Evolutionary conservation across 2,888 invertebrate species (phyloP).

Genomic region (Hirtodrosophila cameraria): DNA sequence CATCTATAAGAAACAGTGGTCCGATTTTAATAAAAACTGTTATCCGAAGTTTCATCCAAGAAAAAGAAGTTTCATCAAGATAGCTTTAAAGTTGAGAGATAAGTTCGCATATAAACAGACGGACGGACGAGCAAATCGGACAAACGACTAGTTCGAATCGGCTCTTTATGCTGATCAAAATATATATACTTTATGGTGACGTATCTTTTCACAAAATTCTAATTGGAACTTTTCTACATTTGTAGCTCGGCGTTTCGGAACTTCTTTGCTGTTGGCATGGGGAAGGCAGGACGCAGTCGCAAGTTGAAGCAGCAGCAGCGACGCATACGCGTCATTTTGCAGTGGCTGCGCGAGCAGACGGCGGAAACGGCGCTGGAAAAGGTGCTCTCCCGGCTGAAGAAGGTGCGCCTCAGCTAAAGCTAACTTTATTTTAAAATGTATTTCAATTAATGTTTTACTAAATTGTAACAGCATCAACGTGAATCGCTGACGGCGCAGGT

Average conservation of each 20-base stretch:
- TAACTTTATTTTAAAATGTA: neutral
- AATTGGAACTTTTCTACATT: neutral
- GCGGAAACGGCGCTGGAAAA: constrained; percentile 88
- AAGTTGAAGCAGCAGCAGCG: constrained; percentile 87
- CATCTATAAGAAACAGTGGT: no score
- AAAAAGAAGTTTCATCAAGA: no score
- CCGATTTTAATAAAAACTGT: no score
- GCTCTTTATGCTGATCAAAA: no score
- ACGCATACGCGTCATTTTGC: constrained; percentile 88
- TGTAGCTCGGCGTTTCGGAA: constrained; percentile 86
- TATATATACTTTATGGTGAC: no score
- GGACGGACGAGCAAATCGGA: no score
- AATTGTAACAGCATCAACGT: constrained; percentile 83
- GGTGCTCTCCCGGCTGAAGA: constrained; percentile 87
- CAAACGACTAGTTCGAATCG: no score
- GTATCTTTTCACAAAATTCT: no score
- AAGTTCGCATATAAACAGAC: no score
- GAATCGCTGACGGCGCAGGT: constrained; percentile 86
- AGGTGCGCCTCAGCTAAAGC: constrained; percentile 60
- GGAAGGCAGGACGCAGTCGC: constrained; percentile 75
- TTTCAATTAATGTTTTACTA: neutral
- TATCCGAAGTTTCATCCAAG: no score
- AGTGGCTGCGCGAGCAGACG: constrained; percentile 90
- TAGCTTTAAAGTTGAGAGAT: no score
- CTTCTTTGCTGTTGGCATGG: constrained; percentile 87